Evolutionary conservation across 2,113 vertebrate genomes (phyloP), one percentile per base, ranked within the genome.

Genomic region (Salvelinus sp.): DNA sequence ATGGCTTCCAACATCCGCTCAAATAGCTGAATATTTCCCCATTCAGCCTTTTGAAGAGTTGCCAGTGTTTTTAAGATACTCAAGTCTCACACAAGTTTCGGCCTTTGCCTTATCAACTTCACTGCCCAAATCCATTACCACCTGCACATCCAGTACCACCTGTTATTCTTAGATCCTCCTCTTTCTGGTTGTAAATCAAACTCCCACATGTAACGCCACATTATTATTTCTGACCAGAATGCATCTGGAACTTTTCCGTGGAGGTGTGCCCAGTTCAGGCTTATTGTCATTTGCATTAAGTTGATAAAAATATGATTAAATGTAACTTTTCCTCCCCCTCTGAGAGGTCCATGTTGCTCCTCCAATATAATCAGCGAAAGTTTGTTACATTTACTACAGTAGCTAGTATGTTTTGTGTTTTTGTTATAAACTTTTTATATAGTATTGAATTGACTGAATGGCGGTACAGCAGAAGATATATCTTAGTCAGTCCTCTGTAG

Each of bases 51-150:
- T 76, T 73, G 76, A 84, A 77, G 80, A 72, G 38, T 50, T 80
- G 83, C 83, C 85, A 83, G 76, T 75, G 70, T 85, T 81, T 81
- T 76, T 81, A 83, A 12, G 77, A 85, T 79, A 79, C 82, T 82
- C 73, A 70, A 69, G 70, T 20, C n/a, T 77, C 69, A 68, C 69
- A 75, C 58, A 48, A 83, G 67, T 82, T 72, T 76, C n/a, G 33
- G 76, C 30, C 78, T 79, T 80, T 68, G 22, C n/a, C 74, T 83
- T 80, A 86, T 86, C 82, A 68, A 30, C 44, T 16, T 13, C 12
- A 77, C 70, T 57, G 75, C 62, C 60, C 74, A 83, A 70, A 77
- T 79, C 75, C 76, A 71, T 69, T 67, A 82, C 74, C 77, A 79
- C 72, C 82, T 83, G 79, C 75, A 76, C 48, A 75, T 79, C 74